A percentile compares a stretch with the other conserved stretches of the same genome.
Conservation (phyloP, 2,113 vertebrate species). For the Colius striatus region DNA sequence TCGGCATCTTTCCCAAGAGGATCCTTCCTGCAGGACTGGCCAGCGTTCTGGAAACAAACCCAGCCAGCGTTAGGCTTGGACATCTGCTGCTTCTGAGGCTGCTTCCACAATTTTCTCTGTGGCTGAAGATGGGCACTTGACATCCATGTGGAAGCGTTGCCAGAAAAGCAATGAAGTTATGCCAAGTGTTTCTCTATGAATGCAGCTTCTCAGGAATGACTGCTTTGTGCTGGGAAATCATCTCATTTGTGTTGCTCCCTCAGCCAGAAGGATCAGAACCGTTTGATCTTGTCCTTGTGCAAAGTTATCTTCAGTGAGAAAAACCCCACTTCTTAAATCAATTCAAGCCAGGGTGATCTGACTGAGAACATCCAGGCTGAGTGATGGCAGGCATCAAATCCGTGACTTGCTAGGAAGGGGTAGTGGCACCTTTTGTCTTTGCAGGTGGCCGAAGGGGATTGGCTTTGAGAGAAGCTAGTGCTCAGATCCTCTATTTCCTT, state of each 20-base stretch:
- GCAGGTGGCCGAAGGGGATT: background rate
- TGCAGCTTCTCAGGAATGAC: conserved; percentile 17
- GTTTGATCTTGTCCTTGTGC: background rate
- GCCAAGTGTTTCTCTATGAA: conserved; percentile 31
- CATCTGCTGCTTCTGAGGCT: conserved; percentile 67
- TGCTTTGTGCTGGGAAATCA: background rate
- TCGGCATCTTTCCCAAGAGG: conserved; percentile 8
- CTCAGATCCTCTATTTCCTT: background rate
- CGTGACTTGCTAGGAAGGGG: background rate
- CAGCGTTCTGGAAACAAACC: conserved; percentile 38
- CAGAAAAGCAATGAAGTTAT: conserved; percentile 44
- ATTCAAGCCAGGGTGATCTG: background rate
- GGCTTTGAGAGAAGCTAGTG: background rate
- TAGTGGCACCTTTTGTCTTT: background rate
- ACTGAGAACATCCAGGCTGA: background rate
- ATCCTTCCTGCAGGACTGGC: background rate
- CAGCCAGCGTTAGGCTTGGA: conserved; percentile 34
- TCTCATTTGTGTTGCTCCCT: background rate
- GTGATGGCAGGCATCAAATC: background rate
- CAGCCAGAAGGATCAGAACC: background rate
- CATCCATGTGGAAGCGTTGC: conserved; percentile 43
- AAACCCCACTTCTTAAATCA: background rate
- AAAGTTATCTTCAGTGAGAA: background rate
- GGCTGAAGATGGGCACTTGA: conserved; percentile 58
- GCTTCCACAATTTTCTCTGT: conserved; percentile 62